phyloP scores from a whole-genome alignment of 1,140 invertebrate species.

The Ericerus pela region DNA sequence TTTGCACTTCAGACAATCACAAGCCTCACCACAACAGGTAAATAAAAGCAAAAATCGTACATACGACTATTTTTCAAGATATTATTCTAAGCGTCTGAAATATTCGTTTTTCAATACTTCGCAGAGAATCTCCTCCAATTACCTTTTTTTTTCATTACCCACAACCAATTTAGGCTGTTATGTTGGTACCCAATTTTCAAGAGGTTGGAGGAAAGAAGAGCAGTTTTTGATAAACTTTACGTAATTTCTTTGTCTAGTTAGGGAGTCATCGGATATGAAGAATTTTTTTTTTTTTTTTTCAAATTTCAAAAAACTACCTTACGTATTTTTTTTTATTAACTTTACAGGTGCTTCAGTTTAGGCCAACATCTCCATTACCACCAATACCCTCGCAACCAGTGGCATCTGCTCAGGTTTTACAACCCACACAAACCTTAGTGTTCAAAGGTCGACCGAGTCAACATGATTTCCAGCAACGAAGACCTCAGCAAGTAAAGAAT shows the following conservation, averaged over 20 bases:
- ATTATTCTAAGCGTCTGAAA: not conserved
- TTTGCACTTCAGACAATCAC: slow-evolving; percentile 7
- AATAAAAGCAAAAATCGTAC: not conserved
- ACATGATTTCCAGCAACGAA: slow-evolving; percentile 10
- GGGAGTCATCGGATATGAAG: too few species aligned
- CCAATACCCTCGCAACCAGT: not conserved
- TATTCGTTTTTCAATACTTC: too few species aligned
- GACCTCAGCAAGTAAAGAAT: slow-evolving; percentile 5
- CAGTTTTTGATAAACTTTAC: too few species aligned
- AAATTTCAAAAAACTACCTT: too few species aligned
- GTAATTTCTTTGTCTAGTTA: too few species aligned
- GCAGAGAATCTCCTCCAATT: too few species aligned
- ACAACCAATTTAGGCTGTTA: too few species aligned
- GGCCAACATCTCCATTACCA: slow-evolving; percentile 15
- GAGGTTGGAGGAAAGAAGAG: too few species aligned
- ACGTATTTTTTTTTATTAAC: too few species aligned
- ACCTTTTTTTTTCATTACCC: too few species aligned
- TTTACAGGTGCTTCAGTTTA: slow-evolving; percentile 14
- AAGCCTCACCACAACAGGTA: slow-evolving; percentile 3
- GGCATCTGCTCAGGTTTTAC: not conserved
- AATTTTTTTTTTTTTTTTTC: too few species aligned
- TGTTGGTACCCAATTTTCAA: too few species aligned
- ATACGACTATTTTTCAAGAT: not conserved
- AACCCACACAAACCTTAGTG: not conserved
- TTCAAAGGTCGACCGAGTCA: not conserved